Conservation (phyloP, 2,888 invertebrate genomes). For the Eurois occulta region DNA sequence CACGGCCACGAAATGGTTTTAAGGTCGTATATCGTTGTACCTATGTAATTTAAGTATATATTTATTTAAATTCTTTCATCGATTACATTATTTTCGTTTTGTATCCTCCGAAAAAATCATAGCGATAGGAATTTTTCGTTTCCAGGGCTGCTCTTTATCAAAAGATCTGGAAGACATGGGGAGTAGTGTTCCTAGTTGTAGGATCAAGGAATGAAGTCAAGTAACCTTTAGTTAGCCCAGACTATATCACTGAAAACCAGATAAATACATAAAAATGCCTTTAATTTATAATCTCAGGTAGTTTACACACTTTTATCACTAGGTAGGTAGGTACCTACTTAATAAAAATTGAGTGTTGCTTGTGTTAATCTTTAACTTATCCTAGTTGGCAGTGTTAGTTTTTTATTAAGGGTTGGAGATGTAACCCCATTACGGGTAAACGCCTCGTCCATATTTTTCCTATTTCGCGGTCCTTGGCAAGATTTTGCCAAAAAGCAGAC, state of each 20-base stretch:
- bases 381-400: too few species aligned
- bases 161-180: background rate
- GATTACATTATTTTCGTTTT: background rate
- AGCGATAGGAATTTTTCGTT: background rate
- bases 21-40: conserved; percentile 27
- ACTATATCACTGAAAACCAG: background rate
- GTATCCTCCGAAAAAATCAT: background rate
- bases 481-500: background rate
- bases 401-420: too few species aligned
- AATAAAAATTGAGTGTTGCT: too few species aligned
- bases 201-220: background rate
- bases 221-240: background rate
- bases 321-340: too few species aligned
- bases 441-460: too few species aligned
- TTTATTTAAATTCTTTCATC: background rate
- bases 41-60: background rate
- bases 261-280: too few species aligned
- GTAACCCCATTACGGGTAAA: too few species aligned
- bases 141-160: background rate
- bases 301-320: too few species aligned
- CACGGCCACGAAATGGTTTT: conserved; percentile 46
- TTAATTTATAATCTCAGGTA: too few species aligned
- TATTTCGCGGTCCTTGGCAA: too few species aligned
- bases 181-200: background rate
- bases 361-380: too few species aligned